Conservation (phyloP, 2,888 invertebrate genomes). For the Ashinkailepas kermadecensis region DNA sequence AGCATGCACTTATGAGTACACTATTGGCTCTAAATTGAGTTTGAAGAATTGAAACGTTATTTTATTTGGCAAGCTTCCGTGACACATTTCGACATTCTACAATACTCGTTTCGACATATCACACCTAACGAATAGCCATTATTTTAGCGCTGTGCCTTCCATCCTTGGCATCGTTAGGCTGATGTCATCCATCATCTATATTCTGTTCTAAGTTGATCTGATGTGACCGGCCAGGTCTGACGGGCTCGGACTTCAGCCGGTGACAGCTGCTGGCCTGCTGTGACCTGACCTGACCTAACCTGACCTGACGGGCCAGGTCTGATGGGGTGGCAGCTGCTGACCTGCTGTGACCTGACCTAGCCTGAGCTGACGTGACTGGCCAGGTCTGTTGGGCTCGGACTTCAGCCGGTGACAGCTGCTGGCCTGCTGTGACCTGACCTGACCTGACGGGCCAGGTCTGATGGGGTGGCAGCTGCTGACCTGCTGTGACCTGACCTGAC, state of each 20-base stretch:
- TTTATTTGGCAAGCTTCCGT: too few species aligned
- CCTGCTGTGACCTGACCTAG: neutral
- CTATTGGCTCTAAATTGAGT: too few species aligned
- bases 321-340: neutral
- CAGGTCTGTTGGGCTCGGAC: constrained; percentile 13
- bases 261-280: neutral
- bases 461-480: constrained; percentile 2
- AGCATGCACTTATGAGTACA: too few species aligned
- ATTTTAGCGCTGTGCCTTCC: too few species aligned
- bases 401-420: neutral
- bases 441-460: neutral
- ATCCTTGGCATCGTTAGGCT: too few species aligned
- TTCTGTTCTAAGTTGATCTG: too few species aligned
- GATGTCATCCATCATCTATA: neutral
- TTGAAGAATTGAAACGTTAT: too few species aligned
- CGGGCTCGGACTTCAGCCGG: neutral
- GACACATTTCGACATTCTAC: too few species aligned
- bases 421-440: neutral
- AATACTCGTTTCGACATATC: too few species aligned
- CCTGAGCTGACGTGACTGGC: too few species aligned
- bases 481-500: neutral
- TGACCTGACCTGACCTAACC: neutral
- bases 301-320: neutral
- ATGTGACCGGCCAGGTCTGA: neutral
- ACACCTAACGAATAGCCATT: too few species aligned